A percentile compares a stretch with the other conserved stretches of the same genome.
Conservation (phyloP, 2,797 vertebrate genomes). For the Galago senegalensis region DNA sequence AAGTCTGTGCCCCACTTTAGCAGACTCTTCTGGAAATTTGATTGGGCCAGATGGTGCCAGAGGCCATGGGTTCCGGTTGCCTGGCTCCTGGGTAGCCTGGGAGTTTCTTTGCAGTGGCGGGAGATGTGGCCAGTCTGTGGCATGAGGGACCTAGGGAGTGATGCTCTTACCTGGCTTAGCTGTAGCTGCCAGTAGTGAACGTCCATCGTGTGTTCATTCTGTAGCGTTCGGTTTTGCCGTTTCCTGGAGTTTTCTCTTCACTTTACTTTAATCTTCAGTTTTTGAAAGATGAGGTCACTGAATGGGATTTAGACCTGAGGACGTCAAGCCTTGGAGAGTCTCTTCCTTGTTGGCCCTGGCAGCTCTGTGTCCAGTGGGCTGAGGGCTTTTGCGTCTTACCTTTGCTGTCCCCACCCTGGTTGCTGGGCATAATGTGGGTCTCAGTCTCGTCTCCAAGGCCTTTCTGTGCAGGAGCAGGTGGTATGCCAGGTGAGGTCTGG, state of each 20-base stretch:
- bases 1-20: accelerated
- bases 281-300: neutral
- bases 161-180: accelerated
- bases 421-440: accelerated
- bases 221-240: accelerated
- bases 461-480: neutral
- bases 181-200: accelerated
- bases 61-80: accelerated
- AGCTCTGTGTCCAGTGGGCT: neutral
- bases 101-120: neutral
- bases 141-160: too few species aligned
- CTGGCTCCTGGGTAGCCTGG: neutral
- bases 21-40: neutral
- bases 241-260: neutral
- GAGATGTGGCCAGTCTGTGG: accelerated
- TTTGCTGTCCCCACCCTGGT: accelerated
- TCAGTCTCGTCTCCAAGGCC: neutral
- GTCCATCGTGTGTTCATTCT: accelerated
- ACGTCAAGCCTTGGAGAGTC: accelerated
- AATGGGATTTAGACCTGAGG: neutral
- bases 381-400: neutral
- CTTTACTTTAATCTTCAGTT: neutral
- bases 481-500: accelerated
- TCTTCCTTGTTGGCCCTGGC: neutral
- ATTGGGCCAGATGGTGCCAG: neutral